These are phyloP conservation scores for Boulengeromyrus knoepffleri DNA, from an alignment of 2,113 vertebrate species.

Conservation along the genomic window DNA sequence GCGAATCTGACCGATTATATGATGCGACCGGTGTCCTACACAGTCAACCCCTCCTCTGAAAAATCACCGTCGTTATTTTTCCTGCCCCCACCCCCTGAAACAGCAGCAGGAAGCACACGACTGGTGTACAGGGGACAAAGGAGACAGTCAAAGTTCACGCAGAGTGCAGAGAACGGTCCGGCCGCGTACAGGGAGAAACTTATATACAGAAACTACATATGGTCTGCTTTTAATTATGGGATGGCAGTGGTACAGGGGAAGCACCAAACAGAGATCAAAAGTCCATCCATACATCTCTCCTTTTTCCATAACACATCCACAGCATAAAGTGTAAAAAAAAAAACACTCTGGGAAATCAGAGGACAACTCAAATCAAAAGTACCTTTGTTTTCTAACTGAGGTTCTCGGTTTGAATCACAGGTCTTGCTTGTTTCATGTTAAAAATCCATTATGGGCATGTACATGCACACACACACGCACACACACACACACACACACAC, in stretches of 20 bases:
- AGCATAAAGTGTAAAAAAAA: not conserved
- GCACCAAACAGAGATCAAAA: not conserved
- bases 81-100: not conserved
- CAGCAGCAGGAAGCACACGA: conserved; percentile 50
- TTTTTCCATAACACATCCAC: not conserved
- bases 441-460: too few species aligned
- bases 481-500: not conserved
- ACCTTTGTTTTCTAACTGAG: too few species aligned
- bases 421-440: not conserved
- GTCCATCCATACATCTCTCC: not conserved
- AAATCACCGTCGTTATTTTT: not conserved
- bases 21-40: not conserved
- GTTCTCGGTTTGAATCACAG: conserved; percentile 8
- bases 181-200: conserved; percentile 31
- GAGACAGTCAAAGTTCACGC: conserved; percentile 83
- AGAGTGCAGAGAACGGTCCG: conserved; percentile 74
- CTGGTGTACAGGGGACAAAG: conserved; percentile 78
- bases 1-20: not conserved
- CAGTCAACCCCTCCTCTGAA: not conserved
- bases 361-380: not conserved
- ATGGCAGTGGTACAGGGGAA: not conserved
- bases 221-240: conserved; percentile 62
- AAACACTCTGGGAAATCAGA: not conserved
- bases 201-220: conserved; percentile 4
- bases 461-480: not conserved